phyloP scores from a whole-genome alignment of 1,140 invertebrate species.

The Proales similis region DNA sequence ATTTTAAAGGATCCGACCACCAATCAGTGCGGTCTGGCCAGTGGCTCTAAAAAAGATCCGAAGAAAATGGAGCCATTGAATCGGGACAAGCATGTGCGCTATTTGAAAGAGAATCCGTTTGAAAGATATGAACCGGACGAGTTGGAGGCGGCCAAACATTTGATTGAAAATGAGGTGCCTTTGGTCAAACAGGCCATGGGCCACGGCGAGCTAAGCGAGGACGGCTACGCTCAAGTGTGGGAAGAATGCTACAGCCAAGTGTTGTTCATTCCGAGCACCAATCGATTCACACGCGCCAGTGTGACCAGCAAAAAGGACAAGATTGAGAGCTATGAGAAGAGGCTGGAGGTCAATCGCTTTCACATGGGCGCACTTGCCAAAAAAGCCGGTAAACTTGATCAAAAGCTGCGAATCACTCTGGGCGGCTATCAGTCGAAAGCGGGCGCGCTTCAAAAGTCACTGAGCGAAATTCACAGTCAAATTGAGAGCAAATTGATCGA shows the following conservation, averaged over 20 bases:
- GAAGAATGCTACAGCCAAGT: slow-evolving; percentile 84
- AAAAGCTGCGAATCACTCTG: slow-evolving; percentile 86
- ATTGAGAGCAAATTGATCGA: slow-evolving; percentile 80
- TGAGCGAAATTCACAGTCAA: slow-evolving; percentile 77
- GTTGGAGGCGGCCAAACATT: not conserved
- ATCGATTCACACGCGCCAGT: slow-evolving; percentile 83
- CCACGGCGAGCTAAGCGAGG: slow-evolving; percentile 81
- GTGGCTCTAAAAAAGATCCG: slow-evolving; percentile 43
- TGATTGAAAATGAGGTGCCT: slow-evolving; percentile 71
- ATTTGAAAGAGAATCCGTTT: slow-evolving; percentile 53
- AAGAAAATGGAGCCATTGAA: slow-evolving; percentile 45
- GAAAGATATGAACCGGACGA: slow-evolving; percentile 8
- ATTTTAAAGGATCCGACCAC: slow-evolving; percentile 44
- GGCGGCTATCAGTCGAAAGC: slow-evolving; percentile 78
- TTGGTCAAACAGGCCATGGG: slow-evolving; percentile 84
- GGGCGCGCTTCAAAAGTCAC: slow-evolving; percentile 79
- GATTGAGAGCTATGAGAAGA: slow-evolving; percentile 82
- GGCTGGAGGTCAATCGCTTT: slow-evolving; percentile 77
- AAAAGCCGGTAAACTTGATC: slow-evolving; percentile 90
- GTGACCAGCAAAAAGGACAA: slow-evolving; percentile 89
- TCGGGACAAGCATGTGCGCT: slow-evolving; percentile 60
- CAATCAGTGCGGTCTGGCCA: slow-evolving; percentile 48
- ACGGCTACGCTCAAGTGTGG: slow-evolving; percentile 71
- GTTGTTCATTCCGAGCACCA: slow-evolving; percentile 75
- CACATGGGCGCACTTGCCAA: slow-evolving; percentile 94